Conservation (phyloP, 2,113 vertebrate genomes). For the Hemiprocne comata region DNA sequence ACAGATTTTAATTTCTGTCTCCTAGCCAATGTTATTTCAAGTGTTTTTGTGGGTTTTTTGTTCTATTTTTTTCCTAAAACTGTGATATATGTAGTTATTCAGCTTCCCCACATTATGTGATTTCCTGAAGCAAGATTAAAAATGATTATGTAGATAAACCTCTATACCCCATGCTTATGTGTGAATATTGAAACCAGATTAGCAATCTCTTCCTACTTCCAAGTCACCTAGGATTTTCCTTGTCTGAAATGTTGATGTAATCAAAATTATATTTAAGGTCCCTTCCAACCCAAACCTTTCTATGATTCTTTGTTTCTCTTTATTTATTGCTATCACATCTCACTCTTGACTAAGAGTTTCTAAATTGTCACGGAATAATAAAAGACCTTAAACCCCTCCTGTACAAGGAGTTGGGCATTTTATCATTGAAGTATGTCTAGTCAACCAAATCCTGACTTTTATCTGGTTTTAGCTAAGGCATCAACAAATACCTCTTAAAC, state of each 20-base stretch:
- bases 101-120: background rate
- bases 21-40: background rate
- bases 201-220: background rate
- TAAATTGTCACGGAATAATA: constrained; percentile 4
- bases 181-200: background rate
- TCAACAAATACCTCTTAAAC: background rate
- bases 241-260: background rate
- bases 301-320: background rate
- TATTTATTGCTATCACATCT: background rate
- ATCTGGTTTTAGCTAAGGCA: background rate
- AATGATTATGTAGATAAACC: background rate
- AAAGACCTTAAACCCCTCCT: background rate
- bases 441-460: background rate
- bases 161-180: background rate
- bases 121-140: constrained; percentile 16
- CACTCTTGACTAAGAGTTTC: background rate
- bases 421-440: background rate
- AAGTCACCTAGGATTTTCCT: background rate
- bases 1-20: background rate
- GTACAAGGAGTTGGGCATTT: background rate
- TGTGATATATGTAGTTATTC: background rate
- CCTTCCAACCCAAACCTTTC: no score
- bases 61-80: background rate
- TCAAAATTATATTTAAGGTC: background rate
- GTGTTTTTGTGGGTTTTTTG: background rate